Evolutionary conservation across 1,140 invertebrate species (phyloP).

Genomic region (Cyclina sinensis): DNA sequence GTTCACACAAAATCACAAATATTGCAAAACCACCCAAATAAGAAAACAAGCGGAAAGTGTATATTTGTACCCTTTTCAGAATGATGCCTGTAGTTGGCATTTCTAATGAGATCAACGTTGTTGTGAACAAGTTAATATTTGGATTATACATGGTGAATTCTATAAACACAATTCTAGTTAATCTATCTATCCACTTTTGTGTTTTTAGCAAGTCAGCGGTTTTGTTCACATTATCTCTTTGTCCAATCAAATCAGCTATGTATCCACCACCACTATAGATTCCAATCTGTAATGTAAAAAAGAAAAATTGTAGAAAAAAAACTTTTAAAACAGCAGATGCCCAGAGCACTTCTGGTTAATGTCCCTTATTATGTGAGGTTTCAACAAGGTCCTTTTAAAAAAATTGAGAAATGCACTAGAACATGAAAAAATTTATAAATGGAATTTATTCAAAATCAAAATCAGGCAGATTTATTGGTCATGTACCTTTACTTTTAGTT

Average conservation of each 20-base stretch:
- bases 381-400: no score
- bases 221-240: conserved; percentile 75
- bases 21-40: conserved; percentile 83
- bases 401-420: no score
- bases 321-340: no score
- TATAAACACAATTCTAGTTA: conserved; percentile 87
- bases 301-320: neutral
- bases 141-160: conserved; percentile 88
- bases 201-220: conserved; percentile 82
- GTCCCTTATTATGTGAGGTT: no score
- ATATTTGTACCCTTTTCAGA: conserved; percentile 67
- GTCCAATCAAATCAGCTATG: conserved; percentile 86
- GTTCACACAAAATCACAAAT: conserved; percentile 82
- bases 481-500: no score
- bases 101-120: conserved; percentile 77
- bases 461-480: no score
- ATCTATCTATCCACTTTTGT: conserved; percentile 87
- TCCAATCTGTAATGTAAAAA: conserved; percentile 74
- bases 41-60: conserved; percentile 79
- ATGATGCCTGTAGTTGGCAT: conserved; percentile 72
- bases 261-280: conserved; percentile 88
- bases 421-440: no score
- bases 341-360: no score
- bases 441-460: no score
- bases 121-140: conserved; percentile 82